A percentile compares a stretch with the other conserved stretches of the same genome.
Evolutionary conservation across 2,797 vertebrate genomes (phyloP).

Genomic region (Coranthus polyacanthus): DNA sequence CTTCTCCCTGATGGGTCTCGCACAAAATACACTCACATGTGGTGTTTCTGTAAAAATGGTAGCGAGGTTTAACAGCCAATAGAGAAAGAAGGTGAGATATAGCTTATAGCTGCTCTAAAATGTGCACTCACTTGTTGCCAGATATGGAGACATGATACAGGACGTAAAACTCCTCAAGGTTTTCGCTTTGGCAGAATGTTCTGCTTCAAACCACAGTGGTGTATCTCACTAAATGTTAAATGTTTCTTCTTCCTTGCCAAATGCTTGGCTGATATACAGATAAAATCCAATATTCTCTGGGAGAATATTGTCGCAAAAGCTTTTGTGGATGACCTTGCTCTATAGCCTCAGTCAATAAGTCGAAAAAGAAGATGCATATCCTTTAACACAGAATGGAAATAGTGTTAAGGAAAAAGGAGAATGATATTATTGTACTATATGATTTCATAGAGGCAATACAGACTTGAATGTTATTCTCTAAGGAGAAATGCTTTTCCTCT

Average conservation of each 20-base stretch:
- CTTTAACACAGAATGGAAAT: conserved; percentile 47
- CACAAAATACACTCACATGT: conserved; percentile 27
- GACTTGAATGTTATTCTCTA: conserved; percentile 32
- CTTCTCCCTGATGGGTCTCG: conserved; percentile 44
- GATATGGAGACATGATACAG: conserved; percentile 31
- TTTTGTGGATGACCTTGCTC: conserved; percentile 69
- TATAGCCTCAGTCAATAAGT: conserved; percentile 62
- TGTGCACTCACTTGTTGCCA: conserved; percentile 20
- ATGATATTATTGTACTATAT: conserved; percentile 34
- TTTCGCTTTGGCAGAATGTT: conserved; percentile 28
- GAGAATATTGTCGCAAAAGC: conserved; percentile 65
- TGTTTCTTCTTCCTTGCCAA: conserved; percentile 59
- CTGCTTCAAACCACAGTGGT: conserved; percentile 42
- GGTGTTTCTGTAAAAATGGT: conserved; percentile 51
- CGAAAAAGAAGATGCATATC: conserved; percentile 64
- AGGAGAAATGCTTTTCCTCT: conserved; percentile 21
- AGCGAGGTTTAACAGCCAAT: conserved; percentile 37
- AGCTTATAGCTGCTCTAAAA: conserved; percentile 6
- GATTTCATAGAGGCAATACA: conserved; percentile 26
- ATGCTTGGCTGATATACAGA: conserved; percentile 60
- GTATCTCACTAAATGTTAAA: conserved; percentile 56
- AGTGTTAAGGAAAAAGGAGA: conserved; percentile 36
- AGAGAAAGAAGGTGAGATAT: neutral
- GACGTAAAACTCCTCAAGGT: conserved; percentile 17
- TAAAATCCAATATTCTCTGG: conserved; percentile 71